Evolutionary conservation across 2,113 vertebrate species (phyloP), one percentile per base, ranked within the genome.

Genomic region (Carassius gibelio): DNA sequence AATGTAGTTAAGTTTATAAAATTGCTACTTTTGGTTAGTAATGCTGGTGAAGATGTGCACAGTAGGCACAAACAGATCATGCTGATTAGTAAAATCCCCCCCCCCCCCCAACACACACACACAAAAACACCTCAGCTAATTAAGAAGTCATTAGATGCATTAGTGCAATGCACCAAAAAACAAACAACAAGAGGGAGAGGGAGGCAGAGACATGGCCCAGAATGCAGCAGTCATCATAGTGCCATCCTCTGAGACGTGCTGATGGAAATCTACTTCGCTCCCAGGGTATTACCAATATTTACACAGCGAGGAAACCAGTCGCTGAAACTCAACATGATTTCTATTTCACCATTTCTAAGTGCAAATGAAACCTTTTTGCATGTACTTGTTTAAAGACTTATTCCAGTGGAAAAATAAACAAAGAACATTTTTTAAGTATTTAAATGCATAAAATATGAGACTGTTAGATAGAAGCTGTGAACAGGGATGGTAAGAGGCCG

Each of bases 231-330:
- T 59, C 75, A 57, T 75, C 80, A 80, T 36, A 48, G 30, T 17
- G 52, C 66, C 26, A 48, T 75, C 79, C 79, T 90, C 88, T 89
- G 90, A 81, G 80, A 93, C 90, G 89, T 91, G 90, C 90, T 91
- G 92, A 93, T 92, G 92, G 91, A 93, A 93, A 94, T 93, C 91
- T 90, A 75, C 89, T 88, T 68, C 89, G 84, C 88, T 82, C 84
- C 82, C 75, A 59, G 3, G 71, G 82, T 87, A 48, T 74, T 26
- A 86, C 7, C 36, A 72, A 81, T 69, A 48, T 78, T 68, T 75
- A 75, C 59, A 75, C 26, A 48, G 72, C 48, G 5, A 23, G 69
- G 23, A 34, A 59, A 82, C 11, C 48, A 36, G 62, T 48, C 8
- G 26, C 59, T 48, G n/a, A 38, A 45, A 26, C 77, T 45, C 34